Percentiles rank a stretch among this genome's conserved stretches.
Conservation (phyloP, 2,888 invertebrate genomes). For the Arctia plantaginis region DNA sequence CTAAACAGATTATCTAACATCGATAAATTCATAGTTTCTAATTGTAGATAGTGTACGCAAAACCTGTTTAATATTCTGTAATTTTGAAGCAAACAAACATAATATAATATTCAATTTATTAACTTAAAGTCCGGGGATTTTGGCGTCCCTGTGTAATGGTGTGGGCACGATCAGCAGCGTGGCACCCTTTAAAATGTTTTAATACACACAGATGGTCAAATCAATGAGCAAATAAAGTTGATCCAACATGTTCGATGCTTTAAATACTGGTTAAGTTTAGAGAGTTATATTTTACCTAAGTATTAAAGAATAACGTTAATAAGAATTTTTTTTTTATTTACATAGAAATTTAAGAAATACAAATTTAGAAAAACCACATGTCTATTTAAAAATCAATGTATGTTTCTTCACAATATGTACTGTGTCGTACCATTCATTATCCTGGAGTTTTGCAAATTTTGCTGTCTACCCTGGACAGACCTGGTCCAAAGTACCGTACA, state of each 20-base stretch:
- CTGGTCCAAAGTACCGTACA: too few relatives aligned
- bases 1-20: too few relatives aligned
- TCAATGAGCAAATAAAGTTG: background rate
- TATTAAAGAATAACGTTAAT: background rate
- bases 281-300: background rate
- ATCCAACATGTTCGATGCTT: background rate
- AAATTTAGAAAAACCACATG: too few relatives aligned
- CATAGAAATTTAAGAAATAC: too few relatives aligned
- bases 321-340: too few relatives aligned
- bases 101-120: slow-evolving; percentile 58
- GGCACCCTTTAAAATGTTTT: slow-evolving; percentile 61
- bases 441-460: too few relatives aligned
- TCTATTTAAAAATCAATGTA: too few relatives aligned
- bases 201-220: slow-evolving; percentile 55
- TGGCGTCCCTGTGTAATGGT: slow-evolving; percentile 60
- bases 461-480: too few relatives aligned
- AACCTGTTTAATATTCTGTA: slow-evolving; percentile 32
- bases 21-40: slow-evolving; percentile 20
- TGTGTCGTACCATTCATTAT: too few relatives aligned
- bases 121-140: slow-evolving; percentile 60
- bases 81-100: slow-evolving; percentile 35
- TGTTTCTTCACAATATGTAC: too few relatives aligned
- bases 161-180: slow-evolving; percentile 63
- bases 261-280: background rate
- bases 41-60: slow-evolving; percentile 17